Percentiles rank a stretch among this genome's conserved stretches.
phyloP scores from a whole-genome alignment of 2,888 invertebrate genomes.

The Noctua fimbriata region DNA sequence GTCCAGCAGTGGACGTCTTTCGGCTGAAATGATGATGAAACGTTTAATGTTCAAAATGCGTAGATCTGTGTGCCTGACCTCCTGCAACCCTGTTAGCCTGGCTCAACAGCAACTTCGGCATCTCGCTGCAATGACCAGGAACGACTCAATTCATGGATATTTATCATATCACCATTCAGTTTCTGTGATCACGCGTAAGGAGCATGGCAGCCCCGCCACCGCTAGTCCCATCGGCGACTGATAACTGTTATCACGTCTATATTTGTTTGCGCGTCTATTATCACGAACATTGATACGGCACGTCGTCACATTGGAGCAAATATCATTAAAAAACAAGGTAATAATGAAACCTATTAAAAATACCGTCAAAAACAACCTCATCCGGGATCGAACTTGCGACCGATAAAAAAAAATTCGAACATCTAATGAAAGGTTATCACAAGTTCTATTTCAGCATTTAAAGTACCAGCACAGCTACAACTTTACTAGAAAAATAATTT shows the following conservation, averaged over 20 bases:
- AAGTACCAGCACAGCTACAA: background rate
- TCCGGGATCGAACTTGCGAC: constrained; percentile 13
- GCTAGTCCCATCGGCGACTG: constrained; percentile 42
- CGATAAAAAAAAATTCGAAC: background rate
- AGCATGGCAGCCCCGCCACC: background rate
- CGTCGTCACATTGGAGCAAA: constrained; percentile 12
- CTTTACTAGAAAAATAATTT: constrained; percentile 15
- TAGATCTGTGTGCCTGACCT: background rate
- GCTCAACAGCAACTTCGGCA: background rate
- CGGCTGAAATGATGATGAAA: too few relatives aligned
- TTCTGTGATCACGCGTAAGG: background rate
- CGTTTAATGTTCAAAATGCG: background rate
- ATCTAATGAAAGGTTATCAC: constrained; percentile 12
- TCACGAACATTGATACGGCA: constrained; percentile 28
- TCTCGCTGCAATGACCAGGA: background rate
- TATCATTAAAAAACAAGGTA: constrained; percentile 21
- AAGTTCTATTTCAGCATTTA: background rate
- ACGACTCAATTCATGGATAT: constrained; percentile 1
- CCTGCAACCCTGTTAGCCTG: background rate
- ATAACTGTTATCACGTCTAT: constrained; percentile 42
- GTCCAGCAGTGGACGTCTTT: too few relatives aligned
- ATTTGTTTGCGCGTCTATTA: constrained; percentile 36
- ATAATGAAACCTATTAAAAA: constrained; percentile 21
- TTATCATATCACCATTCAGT: background rate
- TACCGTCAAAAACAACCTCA: background rate